These are phyloP conservation scores for Zenarchopterus dispar DNA, from an alignment of 2,797 vertebrate genomes.

Conservation along the genomic window DNA sequence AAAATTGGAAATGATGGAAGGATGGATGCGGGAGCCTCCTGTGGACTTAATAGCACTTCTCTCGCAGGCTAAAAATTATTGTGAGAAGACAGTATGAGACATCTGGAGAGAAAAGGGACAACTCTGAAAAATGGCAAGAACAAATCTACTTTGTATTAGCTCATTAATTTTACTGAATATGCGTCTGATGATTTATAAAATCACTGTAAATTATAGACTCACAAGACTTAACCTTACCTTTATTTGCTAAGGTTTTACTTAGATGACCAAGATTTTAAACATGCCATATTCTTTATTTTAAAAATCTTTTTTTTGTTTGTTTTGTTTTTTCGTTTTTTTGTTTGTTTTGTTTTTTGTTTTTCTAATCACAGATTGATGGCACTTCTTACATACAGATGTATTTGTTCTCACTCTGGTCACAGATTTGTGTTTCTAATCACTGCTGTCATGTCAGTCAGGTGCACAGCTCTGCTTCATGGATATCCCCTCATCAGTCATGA, in stretches of 20 bases:
- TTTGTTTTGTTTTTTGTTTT: too few relatives aligned
- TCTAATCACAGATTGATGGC: not conserved
- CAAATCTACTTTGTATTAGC: constrained; percentile 29
- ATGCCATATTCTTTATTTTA: too few relatives aligned
- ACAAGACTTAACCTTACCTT: too few relatives aligned
- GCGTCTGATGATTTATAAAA: too few relatives aligned
- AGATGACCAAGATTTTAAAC: too few relatives aligned
- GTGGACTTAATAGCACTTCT: constrained; percentile 63
- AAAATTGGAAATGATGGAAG: not conserved
- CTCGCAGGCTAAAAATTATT: constrained; percentile 61
- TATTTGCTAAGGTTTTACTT: too few relatives aligned
- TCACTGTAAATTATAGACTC: too few relatives aligned
- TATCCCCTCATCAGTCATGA: constrained; percentile 52
- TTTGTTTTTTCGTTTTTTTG: too few relatives aligned
- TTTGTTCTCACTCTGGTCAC: constrained; percentile 1
- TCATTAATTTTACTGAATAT: too few relatives aligned
- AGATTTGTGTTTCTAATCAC: constrained; percentile 24
- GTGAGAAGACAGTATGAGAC: constrained; percentile 48
- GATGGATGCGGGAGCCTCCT: constrained; percentile 56
- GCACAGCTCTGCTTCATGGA: constrained; percentile 25
- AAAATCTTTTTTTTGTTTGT: too few relatives aligned
- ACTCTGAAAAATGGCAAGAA: constrained; percentile 16
- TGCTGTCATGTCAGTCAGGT: constrained; percentile 26
- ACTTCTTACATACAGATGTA: not conserved
- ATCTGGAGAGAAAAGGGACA: constrained; percentile 20